Conservation (phyloP, 64 coral and sea anemone species). For the Astreopora myriophthalma region DNA sequence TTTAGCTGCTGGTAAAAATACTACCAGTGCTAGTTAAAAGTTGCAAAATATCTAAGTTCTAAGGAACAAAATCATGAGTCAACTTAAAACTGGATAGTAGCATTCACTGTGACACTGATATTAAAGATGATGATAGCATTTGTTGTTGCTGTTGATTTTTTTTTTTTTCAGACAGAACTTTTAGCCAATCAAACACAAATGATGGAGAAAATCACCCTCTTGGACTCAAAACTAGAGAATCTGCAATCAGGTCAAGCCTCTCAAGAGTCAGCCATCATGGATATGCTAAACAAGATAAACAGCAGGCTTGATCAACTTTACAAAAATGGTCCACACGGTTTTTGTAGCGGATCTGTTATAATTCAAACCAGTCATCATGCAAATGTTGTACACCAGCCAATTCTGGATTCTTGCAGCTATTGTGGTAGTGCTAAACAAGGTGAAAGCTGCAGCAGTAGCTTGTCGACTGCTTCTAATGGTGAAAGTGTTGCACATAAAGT, state of each 20-base stretch:
- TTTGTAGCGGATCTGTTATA: constrained; percentile 4
- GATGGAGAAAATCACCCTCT: constrained; percentile 22
- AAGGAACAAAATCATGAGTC: too few relatives aligned
- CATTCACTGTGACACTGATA: too few relatives aligned
- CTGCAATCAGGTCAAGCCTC: background rate
- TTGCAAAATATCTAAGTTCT: too few relatives aligned
- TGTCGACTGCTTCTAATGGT: background rate
- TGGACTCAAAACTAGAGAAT: constrained; percentile 17
- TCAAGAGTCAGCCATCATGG: background rate
- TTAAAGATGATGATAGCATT: background rate
- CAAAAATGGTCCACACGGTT: background rate
- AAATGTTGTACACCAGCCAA: constrained; percentile 3
- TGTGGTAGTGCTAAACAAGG: background rate
- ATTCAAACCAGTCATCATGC: constrained; percentile 34
- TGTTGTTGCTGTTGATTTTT: too few relatives aligned
- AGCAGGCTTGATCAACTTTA: background rate
- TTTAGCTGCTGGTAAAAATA: too few relatives aligned
- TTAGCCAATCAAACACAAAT: constrained; percentile 19
- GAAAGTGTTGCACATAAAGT: background rate
- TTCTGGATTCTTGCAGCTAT: constrained; percentile 17
- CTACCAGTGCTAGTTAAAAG: too few relatives aligned
- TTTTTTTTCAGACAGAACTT: background rate
- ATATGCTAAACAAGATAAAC: constrained; percentile 7
- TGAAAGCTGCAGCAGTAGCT: background rate
- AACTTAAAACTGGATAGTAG: too few relatives aligned